A percentile compares a stretch with the other conserved stretches of the same genome.
Evolutionary conservation across 2,888 invertebrate species (phyloP).

Genomic region (Trichogramma evanescens): DNA sequence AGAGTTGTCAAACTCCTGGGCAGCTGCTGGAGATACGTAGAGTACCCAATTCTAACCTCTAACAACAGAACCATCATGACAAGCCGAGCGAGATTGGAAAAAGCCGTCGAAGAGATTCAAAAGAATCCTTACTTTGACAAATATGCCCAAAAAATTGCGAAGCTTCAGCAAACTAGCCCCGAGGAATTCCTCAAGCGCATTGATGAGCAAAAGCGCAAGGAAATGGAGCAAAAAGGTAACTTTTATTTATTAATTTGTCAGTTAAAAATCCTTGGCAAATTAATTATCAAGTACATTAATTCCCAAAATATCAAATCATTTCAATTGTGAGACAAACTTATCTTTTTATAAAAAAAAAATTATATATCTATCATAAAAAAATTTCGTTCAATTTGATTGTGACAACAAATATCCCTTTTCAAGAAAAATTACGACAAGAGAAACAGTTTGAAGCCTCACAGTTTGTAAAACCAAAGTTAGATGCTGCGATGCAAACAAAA

Average conservation of each 20-base stretch:
- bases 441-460: conserved; percentile 30
- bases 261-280: no score
- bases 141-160: conserved; percentile 70
- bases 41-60: background rate
- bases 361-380: background rate
- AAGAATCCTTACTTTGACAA: conserved; percentile 75
- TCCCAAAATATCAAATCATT: no score
- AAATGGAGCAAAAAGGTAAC: conserved; percentile 43
- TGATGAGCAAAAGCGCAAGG: conserved; percentile 49
- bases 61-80: conserved; percentile 44
- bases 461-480: conserved; percentile 30
- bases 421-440: conserved; percentile 34
- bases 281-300: no score
- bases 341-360: background rate
- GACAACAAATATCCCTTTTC: conserved; percentile 25
- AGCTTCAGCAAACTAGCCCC: conserved; percentile 66
- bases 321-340: background rate
- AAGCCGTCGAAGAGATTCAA: conserved; percentile 50
- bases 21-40: background rate
- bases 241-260: background rate
- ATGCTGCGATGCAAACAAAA: conserved; percentile 22
- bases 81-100: conserved; percentile 44
- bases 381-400: conserved; percentile 2
- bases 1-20: conserved; percentile 8
- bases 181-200: conserved; percentile 65